These are phyloP conservation scores for Sorex fumeus DNA, from an alignment of 2,113 vertebrate species.

Conservation along the genomic window DNA sequence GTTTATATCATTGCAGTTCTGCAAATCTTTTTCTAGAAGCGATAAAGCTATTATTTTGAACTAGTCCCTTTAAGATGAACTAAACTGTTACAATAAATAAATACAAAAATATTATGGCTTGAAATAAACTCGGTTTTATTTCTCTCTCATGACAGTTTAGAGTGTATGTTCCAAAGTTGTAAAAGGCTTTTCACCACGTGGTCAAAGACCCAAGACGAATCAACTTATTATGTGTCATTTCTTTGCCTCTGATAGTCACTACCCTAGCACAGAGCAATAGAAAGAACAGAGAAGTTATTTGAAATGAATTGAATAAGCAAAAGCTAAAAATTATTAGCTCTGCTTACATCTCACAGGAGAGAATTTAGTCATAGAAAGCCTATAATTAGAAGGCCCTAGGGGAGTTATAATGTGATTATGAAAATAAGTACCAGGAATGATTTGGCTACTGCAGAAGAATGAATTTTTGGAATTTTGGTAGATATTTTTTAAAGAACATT, in stretches of 20 bases:
- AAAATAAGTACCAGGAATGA: background rate
- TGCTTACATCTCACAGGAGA: background rate
- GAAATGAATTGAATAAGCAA: background rate
- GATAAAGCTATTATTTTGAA: slow-evolving; percentile 17
- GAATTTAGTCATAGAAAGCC: background rate
- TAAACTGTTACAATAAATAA: background rate
- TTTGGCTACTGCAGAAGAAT: background rate
- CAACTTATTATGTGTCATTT: background rate
- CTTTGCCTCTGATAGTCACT: background rate
- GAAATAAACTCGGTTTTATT: background rate
- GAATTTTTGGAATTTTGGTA: background rate
- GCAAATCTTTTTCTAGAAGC: background rate
- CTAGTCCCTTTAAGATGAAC: background rate
- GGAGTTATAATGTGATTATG: background rate
- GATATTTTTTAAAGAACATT: background rate
- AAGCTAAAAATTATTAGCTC: background rate
- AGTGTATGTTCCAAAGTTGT: background rate
- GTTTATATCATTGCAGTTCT: slow-evolving; percentile 14
- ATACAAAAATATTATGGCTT: slow-evolving; percentile 8
- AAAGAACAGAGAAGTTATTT: background rate
- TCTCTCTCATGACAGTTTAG: background rate
- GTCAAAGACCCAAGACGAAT: background rate
- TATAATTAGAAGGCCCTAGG: background rate
- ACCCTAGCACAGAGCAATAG: background rate
- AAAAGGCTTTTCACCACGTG: background rate